Evolutionary conservation across 2,888 invertebrate species (phyloP).

Genomic region (Plagodis dolabraria): DNA sequence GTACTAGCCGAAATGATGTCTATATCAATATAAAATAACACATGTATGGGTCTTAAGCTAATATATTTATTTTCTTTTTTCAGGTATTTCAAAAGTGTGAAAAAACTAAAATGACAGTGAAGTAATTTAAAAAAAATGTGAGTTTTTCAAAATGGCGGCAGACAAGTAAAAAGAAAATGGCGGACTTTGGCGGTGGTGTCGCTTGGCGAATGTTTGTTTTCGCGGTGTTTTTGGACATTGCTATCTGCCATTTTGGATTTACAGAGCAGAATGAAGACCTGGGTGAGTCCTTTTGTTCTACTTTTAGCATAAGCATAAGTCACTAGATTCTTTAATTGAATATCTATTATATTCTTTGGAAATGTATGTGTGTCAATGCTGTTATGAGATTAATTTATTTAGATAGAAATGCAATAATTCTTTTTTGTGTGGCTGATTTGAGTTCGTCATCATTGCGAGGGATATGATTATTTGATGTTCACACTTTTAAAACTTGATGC

Average conservation of each 20-base stretch:
- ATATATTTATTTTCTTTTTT: constrained; percentile 29
- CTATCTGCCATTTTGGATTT: constrained; percentile 59
- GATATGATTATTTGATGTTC: too few relatives aligned
- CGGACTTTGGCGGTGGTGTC: constrained; percentile 61
- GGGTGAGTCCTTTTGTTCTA: constrained; percentile 51
- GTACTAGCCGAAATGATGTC: too few relatives aligned
- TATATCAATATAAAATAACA: neutral
- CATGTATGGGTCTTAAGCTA: neutral
- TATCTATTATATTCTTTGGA: too few relatives aligned
- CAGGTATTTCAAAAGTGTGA: constrained; percentile 44
- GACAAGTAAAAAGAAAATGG: constrained; percentile 65
- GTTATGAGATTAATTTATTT: too few relatives aligned
- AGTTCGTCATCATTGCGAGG: too few relatives aligned
- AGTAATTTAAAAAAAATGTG: constrained; percentile 41
- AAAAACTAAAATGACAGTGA: constrained; percentile 29
- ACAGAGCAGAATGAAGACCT: constrained; percentile 67
- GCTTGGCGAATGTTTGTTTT: constrained; percentile 58
- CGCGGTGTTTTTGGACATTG: constrained; percentile 55
- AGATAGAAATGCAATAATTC: too few relatives aligned
- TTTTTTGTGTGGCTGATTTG: too few relatives aligned
- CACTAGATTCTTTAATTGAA: neutral
- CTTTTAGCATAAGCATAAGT: neutral
- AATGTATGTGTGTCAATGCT: too few relatives aligned
- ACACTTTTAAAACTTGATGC: too few relatives aligned
- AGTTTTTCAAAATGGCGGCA: constrained; percentile 52